phyloP scores from a whole-genome alignment of 2,888 invertebrate species.

The Rhogogaster chlorosoma region DNA sequence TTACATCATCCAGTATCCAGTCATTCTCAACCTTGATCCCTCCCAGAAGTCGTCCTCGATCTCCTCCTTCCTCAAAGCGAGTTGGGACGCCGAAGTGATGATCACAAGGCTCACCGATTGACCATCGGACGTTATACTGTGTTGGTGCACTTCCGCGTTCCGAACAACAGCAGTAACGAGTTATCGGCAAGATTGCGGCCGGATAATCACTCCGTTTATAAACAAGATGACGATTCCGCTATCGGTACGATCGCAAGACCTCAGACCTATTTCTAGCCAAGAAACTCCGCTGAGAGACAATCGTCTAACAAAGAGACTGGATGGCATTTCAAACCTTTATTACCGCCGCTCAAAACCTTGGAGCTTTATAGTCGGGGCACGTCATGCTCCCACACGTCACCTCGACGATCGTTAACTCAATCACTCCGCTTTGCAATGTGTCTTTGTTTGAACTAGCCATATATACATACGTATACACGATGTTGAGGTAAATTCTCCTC shows the following conservation, averaged over 20 bases:
- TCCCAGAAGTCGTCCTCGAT: slow-evolving; percentile 49
- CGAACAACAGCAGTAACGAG: neutral
- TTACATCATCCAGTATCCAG: slow-evolving; percentile 69
- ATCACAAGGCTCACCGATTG: neutral
- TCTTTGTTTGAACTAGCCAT: neutral
- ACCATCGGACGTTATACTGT: neutral
- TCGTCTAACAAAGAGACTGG: neutral
- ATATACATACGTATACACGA: neutral
- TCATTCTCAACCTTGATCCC: slow-evolving; percentile 73
- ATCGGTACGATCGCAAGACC: neutral
- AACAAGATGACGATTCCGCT: neutral
- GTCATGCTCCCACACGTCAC: neutral
- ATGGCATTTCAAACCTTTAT: neutral
- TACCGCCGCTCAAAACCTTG: neutral
- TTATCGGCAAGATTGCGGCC: neutral
- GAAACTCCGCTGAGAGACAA: neutral
- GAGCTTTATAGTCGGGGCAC: neutral
- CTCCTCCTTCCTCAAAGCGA: neutral
- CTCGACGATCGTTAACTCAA: slow-evolving; percentile 5
- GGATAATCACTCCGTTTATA: neutral
- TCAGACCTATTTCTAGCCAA: neutral
- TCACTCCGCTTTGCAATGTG: neutral
- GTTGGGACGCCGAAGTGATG: neutral
- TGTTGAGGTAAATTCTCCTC: neutral
- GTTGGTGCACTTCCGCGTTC: slow-evolving; percentile 21